Evolutionary conservation across 1,140 invertebrate genomes (phyloP).

Genomic region (Frieseomelitta varia): DNA sequence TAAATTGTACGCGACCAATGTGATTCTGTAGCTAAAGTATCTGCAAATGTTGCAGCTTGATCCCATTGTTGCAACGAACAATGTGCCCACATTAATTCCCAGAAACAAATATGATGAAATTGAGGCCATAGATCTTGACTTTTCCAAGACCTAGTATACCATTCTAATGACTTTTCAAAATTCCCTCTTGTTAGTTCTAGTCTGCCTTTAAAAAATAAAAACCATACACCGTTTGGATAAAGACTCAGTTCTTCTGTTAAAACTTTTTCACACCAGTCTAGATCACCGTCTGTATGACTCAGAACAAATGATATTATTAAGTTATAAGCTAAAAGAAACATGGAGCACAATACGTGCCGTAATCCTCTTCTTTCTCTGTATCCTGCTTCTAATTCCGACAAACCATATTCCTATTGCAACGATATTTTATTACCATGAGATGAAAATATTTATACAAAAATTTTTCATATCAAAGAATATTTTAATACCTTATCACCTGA

Average conservation of each 20-base stretch:
- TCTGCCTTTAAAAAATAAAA: slow-evolving; percentile 95
- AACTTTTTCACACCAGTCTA: slow-evolving; percentile 88
- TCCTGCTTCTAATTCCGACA: slow-evolving; percentile 89
- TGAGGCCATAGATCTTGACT: slow-evolving; percentile 95
- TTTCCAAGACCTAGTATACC: slow-evolving; percentile 92
- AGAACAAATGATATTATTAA: slow-evolving; percentile 92
- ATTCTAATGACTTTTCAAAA: slow-evolving; percentile 88
- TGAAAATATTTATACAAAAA: neutral
- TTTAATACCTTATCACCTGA: slow-evolving; percentile 92
- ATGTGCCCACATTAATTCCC: slow-evolving; percentile 97
- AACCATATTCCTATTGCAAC: slow-evolving; percentile 85
- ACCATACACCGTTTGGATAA: slow-evolving; percentile 94
- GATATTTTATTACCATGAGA: neutral
- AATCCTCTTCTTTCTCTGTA: slow-evolving; percentile 87
- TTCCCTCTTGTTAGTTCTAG: slow-evolving; percentile 92
- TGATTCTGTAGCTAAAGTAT: slow-evolving; percentile 88
- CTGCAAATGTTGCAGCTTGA: slow-evolving; percentile 88
- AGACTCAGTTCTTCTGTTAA: slow-evolving; percentile 87
- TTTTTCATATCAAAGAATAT: neutral
- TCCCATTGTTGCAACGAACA: slow-evolving; percentile 87
- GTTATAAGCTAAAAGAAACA: slow-evolving; percentile 92
- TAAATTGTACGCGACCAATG: slow-evolving; percentile 96
- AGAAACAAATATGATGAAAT: slow-evolving; percentile 97
- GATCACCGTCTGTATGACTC: slow-evolving; percentile 90
- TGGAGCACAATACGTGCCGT: slow-evolving; percentile 91